phyloP scores from a whole-genome alignment of 1,140 invertebrate species.

The Danaus melanippus region DNA sequence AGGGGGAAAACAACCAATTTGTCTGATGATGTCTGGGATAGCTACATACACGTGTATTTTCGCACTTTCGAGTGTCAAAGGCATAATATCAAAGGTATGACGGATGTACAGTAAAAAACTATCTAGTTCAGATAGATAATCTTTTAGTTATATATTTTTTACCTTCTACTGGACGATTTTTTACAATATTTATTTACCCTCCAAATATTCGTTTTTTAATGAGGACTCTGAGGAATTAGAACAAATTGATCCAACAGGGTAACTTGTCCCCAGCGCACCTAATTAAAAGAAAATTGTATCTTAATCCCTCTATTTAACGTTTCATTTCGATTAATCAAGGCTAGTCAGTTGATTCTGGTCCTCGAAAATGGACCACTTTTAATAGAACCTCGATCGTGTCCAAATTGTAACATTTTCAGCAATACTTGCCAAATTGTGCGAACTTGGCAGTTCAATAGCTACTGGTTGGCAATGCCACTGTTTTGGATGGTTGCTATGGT shows the following conservation, averaged over 20 bases:
- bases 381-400: slow-evolving; percentile 28
- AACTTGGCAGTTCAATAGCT: slow-evolving; percentile 30
- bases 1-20: slow-evolving; percentile 21
- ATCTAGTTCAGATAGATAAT: no score
- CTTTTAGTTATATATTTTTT: no score
- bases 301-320: slow-evolving; percentile 43
- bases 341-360: slow-evolving; percentile 20
- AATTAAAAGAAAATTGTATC: slow-evolving; percentile 46
- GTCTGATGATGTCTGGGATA: slow-evolving; percentile 19
- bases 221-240: slow-evolving; percentile 12
- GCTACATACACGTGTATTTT: slow-evolving; percentile 5
- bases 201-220: slow-evolving; percentile 2
- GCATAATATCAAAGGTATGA: no score
- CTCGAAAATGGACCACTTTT: slow-evolving; percentile 24
- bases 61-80: not conserved
- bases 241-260: slow-evolving; percentile 13
- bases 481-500: slow-evolving; percentile 54
- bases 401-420: slow-evolving; percentile 8
- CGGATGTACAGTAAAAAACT: not conserved
- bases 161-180: no score
- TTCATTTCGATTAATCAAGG: slow-evolving; percentile 38
- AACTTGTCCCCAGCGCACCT: slow-evolving; percentile 20
- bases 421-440: slow-evolving; percentile 19
- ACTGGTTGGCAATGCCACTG: slow-evolving; percentile 34
- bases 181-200: no score